Evolutionary conservation across 2,113 vertebrate genomes (phyloP).

Genomic region (Phylloscopus whistleri): DNA sequence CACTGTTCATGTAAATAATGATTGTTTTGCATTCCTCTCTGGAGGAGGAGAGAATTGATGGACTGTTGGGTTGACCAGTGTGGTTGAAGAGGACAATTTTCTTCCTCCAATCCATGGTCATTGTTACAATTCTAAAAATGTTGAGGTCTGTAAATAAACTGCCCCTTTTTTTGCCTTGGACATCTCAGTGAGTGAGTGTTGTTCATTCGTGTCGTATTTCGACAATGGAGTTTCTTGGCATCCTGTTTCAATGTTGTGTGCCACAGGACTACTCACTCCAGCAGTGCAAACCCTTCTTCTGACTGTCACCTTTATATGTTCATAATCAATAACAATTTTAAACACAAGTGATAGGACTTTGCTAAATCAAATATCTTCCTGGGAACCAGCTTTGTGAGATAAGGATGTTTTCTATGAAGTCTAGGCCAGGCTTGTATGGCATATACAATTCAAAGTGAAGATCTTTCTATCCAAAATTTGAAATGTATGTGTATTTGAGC

Average conservation of each 20-base stretch:
- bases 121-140: no score
- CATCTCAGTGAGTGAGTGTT: no score
- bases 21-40: no score
- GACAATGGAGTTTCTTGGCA: neutral
- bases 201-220: no score
- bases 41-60: no score
- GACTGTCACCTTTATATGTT: neutral
- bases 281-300: neutral
- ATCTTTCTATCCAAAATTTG: neutral
- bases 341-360: neutral
- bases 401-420: neutral
- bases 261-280: neutral
- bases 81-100: no score
- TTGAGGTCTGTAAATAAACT: no score
- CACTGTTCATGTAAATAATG: no score
- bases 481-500: neutral
- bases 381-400: neutral
- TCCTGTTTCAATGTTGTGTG: neutral
- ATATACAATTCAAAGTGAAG: neutral
- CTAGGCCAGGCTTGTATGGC: neutral
- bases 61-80: no score
- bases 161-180: no score
- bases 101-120: no score
- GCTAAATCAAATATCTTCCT: neutral
- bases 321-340: neutral